Evolutionary conservation across 2,113 vertebrate species (phyloP).

Genomic region (Desmodus rotundus): DNA sequence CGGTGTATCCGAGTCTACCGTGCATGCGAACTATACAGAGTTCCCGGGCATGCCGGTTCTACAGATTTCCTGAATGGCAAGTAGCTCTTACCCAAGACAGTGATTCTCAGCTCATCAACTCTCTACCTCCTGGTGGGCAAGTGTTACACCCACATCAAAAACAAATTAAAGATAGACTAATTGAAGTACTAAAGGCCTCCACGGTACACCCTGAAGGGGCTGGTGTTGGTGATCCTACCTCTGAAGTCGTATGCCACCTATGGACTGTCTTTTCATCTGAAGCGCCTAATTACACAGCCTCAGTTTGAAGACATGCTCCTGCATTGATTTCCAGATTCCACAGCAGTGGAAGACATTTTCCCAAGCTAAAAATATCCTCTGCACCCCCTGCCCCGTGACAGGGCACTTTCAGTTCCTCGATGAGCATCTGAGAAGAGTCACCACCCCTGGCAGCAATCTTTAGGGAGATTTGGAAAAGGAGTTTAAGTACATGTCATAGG

Average conservation of each 20-base stretch:
- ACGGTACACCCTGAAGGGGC: constrained; percentile 20
- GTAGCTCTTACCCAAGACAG: constrained; percentile 25
- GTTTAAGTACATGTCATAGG: neutral
- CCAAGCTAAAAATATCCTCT: constrained; percentile 24
- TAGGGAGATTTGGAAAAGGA: neutral
- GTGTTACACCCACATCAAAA: constrained; percentile 37
- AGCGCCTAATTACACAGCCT: constrained; percentile 24
- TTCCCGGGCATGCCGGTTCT: neutral
- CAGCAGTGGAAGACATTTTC: neutral
- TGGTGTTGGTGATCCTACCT: constrained; percentile 39
- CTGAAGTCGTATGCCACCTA: constrained; percentile 34
- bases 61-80: constrained; percentile 12
- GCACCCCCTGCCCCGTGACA: neutral
- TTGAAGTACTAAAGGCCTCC: constrained; percentile 50
- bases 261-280: constrained; percentile 50
- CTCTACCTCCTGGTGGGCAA: constrained; percentile 45
- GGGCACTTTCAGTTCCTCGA: neutral
- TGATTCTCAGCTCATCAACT: constrained; percentile 29
- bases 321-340: constrained; percentile 4
- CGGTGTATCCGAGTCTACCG: neutral
- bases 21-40: neutral
- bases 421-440: constrained; percentile 5
- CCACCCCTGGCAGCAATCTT: neutral
- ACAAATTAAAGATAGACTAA: constrained; percentile 66
- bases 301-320: neutral